Evolutionary conservation across 2,797 vertebrate genomes (phyloP).

Genomic region (Furcifer pardalis): DNA sequence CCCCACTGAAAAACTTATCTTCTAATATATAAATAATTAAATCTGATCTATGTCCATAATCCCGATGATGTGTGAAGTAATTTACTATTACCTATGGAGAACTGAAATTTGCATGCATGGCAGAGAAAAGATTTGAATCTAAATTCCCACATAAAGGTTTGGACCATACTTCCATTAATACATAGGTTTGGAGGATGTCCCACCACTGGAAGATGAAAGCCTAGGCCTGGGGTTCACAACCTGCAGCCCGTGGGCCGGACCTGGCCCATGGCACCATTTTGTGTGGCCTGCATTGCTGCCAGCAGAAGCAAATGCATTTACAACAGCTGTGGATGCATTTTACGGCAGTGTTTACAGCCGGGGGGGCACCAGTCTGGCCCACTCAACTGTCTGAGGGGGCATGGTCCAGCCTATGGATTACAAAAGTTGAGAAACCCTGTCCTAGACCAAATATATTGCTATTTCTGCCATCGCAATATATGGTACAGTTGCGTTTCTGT

Average conservation of each 20-base stretch:
- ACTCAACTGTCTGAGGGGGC: too few relatives aligned
- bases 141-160: not conserved
- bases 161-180: not conserved
- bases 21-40: too few relatives aligned
- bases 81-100: not conserved
- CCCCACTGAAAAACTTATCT: not conserved
- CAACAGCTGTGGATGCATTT: too few relatives aligned
- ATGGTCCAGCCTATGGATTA: too few relatives aligned
- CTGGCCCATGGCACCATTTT: too few relatives aligned
- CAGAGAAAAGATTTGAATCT: not conserved
- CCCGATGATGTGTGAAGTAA: not conserved
- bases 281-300: too few relatives aligned
- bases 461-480: not conserved
- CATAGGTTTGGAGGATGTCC: not conserved
- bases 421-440: too few relatives aligned
- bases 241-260: too few relatives aligned
- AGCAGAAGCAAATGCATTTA: too few relatives aligned
- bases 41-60: not conserved
- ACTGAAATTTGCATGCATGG: not conserved
- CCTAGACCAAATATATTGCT: too few relatives aligned
- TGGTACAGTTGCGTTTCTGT: slow-evolving; percentile 22
- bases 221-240: not conserved
- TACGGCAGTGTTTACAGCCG: too few relatives aligned
- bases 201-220: not conserved
- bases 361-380: too few relatives aligned